phyloP scores from a whole-genome alignment of 2,797 vertebrate species.

The Phalloptychus januarius region DNA sequence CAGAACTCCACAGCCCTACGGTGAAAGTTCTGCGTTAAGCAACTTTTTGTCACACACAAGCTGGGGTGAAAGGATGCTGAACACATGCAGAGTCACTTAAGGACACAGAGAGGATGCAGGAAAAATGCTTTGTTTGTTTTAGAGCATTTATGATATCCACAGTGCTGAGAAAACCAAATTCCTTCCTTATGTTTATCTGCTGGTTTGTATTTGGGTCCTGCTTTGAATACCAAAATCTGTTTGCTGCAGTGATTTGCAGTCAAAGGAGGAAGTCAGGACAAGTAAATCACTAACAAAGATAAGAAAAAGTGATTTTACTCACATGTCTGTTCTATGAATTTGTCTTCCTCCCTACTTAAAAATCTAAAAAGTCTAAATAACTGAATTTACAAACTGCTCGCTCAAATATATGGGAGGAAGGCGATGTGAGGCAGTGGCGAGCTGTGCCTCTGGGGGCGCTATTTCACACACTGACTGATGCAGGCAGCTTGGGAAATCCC shows the following conservation, averaged over 20 bases:
- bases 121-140: background rate
- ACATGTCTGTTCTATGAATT: background rate
- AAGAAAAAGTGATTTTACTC: background rate
- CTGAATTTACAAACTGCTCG: background rate
- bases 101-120: constrained; percentile 27
- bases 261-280: background rate
- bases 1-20: constrained; percentile 33
- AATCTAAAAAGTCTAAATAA: background rate
- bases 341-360: background rate
- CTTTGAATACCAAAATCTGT: background rate
- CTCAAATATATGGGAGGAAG: background rate
- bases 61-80: constrained; percentile 28
- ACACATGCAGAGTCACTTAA: constrained; percentile 30
- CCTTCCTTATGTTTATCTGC: background rate
- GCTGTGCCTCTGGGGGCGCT: background rate
- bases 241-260: background rate
- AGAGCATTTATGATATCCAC: background rate
- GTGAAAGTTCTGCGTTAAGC: constrained; percentile 57
- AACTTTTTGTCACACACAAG: constrained; percentile 47
- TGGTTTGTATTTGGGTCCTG: background rate
- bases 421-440: background rate
- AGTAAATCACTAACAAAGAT: background rate
- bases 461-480: background rate
- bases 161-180: background rate
- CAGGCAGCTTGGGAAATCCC: background rate